These are phyloP conservation scores for Xestoiulus laeticollis DNA, from an alignment of 2,888 invertebrate genomes.

Conservation along the genomic window DNA sequence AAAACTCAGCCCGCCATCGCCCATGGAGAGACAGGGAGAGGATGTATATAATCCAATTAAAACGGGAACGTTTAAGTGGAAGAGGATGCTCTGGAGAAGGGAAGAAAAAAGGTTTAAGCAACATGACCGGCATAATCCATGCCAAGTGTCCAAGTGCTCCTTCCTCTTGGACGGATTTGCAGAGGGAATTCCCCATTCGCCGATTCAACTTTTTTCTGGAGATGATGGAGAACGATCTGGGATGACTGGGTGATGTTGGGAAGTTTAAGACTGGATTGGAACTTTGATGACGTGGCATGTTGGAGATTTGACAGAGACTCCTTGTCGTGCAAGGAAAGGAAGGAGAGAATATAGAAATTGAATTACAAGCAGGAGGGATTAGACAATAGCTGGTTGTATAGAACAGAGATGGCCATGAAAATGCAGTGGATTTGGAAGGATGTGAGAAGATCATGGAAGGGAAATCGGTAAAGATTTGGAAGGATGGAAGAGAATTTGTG, in stretches of 20 bases:
- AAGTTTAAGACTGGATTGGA: no score
- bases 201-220: neutral
- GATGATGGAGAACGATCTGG: neutral
- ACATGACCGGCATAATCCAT: constrained; percentile 32
- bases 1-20: constrained; percentile 15
- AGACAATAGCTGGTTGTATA: no score
- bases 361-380: no score
- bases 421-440: no score
- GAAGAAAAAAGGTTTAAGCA: neutral
- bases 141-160: neutral
- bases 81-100: neutral
- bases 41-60: constrained; percentile 49
- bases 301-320: no score
- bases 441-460: no score
- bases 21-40: constrained; percentile 15
- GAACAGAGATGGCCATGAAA: no score
- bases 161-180: neutral
- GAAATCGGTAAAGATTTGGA: no score
- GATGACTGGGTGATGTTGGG: neutral
- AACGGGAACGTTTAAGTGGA: constrained; percentile 8
- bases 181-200: neutral
- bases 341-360: no score
- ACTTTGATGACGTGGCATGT: no score
- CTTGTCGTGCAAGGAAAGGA: no score
- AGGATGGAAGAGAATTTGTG: no score